Conservation (phyloP, 2,113 vertebrate genomes). For the Parus major region DNA sequence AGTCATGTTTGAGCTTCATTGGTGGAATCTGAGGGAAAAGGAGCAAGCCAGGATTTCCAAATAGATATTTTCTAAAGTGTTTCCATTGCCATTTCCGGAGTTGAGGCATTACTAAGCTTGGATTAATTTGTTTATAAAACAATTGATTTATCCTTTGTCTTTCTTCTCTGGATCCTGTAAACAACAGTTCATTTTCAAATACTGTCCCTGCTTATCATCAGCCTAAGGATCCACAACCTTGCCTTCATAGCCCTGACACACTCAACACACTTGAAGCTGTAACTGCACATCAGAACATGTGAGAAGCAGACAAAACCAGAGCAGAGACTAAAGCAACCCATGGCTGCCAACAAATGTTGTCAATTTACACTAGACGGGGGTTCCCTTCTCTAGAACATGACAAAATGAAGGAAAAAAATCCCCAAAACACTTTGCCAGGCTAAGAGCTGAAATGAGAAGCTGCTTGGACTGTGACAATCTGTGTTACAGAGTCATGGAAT, state of each 20-base stretch:
- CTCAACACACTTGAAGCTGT: not conserved
- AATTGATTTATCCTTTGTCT: not conserved
- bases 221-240: not conserved
- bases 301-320: not conserved
- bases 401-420: fast-evolving
- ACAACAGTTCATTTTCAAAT: not conserved
- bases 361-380: not conserved
- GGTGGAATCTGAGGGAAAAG: not conserved
- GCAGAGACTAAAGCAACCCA: not conserved
- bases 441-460: not conserved
- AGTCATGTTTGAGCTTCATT: not conserved
- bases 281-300: not conserved
- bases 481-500: not conserved
- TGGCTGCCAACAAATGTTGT: not conserved
- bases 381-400: not conserved
- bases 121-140: not conserved
- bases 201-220: not conserved
- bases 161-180: not conserved
- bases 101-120: not conserved
- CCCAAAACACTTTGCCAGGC: not conserved
- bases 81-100: not conserved
- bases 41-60: not conserved
- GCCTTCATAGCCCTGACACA: not conserved
- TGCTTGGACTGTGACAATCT: not conserved
- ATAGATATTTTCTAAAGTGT: not conserved